Evolutionary conservation across 2,113 vertebrate genomes (phyloP).

Genomic region (Ascaphus truei): DNA sequence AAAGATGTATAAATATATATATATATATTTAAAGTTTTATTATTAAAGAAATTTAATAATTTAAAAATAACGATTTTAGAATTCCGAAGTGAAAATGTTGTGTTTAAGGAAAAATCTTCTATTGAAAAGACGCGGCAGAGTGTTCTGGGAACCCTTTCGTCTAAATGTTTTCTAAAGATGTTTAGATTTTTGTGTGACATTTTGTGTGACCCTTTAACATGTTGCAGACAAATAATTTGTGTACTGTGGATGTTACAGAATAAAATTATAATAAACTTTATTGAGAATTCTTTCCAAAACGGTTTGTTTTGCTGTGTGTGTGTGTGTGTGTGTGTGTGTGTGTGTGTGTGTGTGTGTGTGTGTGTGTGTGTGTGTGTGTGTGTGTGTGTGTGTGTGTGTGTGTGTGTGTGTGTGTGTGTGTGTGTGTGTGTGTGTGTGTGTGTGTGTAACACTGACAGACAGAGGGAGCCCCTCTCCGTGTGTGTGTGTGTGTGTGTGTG

Average conservation of each 20-base stretch:
- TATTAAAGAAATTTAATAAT: neutral
- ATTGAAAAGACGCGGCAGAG: slow-evolving; percentile 10
- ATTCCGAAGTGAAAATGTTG: neutral
- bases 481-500: too few relatives aligned
- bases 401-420: too few relatives aligned
- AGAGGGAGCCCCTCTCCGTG: too few relatives aligned
- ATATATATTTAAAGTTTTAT: slow-evolving; percentile 10
- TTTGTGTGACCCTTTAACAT: neutral
- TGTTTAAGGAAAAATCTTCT: neutral
- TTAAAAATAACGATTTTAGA: neutral
- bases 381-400: too few relatives aligned
- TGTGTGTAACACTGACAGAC: too few relatives aligned
- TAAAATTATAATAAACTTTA: neutral
- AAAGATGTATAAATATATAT: slow-evolving; percentile 2
- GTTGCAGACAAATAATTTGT: slow-evolving; percentile 26
- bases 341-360: too few relatives aligned
- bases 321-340: too few relatives aligned
- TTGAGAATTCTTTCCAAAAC: neutral
- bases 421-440: too few relatives aligned
- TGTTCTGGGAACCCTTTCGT: slow-evolving; percentile 4
- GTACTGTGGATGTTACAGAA: neutral
- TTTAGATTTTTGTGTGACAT: slow-evolving; percentile 27
- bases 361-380: too few relatives aligned
- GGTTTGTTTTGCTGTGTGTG: too few relatives aligned
- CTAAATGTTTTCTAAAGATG: slow-evolving; percentile 23